Evolutionary conservation across 2,888 invertebrate species (phyloP).

Genomic region (Calameuta idolon): DNA sequence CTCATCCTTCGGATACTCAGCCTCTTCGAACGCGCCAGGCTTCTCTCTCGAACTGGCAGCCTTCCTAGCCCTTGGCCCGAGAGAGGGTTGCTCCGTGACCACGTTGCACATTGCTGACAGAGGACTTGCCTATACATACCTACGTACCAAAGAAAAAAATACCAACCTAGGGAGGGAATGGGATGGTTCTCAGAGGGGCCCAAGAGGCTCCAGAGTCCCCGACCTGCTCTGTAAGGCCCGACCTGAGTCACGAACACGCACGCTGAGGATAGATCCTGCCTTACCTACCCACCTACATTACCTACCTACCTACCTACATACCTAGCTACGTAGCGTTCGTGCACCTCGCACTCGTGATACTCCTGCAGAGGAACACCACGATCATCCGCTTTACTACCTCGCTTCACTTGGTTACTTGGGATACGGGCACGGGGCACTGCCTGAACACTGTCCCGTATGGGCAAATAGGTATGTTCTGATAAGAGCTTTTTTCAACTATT

Average conservation of each 20-base stretch:
- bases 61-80: conserved; percentile 26
- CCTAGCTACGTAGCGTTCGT: conserved; percentile 2
- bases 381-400: not conserved
- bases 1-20: not conserved
- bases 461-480: not conserved
- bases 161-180: not conserved
- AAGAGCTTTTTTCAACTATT: not conserved
- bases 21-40: not conserved
- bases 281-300: conserved; percentile 4
- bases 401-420: not conserved
- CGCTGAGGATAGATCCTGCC: conserved; percentile 50
- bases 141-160: not conserved
- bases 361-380: not conserved
- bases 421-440: not conserved
- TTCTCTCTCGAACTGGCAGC: not conserved
- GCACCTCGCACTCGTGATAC: conserved; percentile 3
- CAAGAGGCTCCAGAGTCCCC: conserved; percentile 16
- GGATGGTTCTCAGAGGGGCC: not conserved
- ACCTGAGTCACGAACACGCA: conserved; percentile 58
- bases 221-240: conserved; percentile 33
- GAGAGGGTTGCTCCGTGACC: conserved; percentile 54
- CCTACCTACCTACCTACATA: conserved; percentile 2
- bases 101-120: not conserved
- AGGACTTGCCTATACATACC: not conserved
- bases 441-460: not conserved